Evolutionary conservation across 2,113 vertebrate species (phyloP), one percentile per base, ranked within the genome.

Genomic region (Ictalurus furcatus): DNA sequence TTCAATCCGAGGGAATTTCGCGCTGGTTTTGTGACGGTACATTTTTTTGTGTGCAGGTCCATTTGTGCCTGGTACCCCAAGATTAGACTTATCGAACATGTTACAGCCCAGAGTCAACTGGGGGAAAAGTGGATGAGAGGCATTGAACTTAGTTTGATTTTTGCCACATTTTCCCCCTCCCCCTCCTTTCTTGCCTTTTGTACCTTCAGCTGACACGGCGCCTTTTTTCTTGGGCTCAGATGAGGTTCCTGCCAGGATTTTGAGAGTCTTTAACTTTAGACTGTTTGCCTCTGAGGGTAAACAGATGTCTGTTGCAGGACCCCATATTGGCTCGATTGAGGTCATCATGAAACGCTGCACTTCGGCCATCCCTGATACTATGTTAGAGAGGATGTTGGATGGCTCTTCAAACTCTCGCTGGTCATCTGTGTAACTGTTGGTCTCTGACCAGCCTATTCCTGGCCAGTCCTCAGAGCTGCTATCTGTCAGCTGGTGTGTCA

Each of bases 311-410:
- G 97, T 94, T 83, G 97, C 95, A 0, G 98, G 98, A 76, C 97
- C 97, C 97, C 98, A 99, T 91, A 99, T 94, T 78, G 98, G 98
- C 94, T 99, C 98, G 40, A 99, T 98, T 89, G 98, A 99, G 90
- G 98, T 98, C 98, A 99, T 99, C 98, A 99, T 99, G 88, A 99
- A 98, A 93, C 98, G 96, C 95, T 99, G 98, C 80, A 99, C 98
- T 58, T 99, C 98, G 1, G 98, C 98, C 98, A 99, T 99, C 65
- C 98, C 98, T n/a, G 98, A 99, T 3, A 98, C 98, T 85, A 99
- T 99, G 95, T 99, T 99, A 89, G 98, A 99, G 92, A 99, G 95
- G 94, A 99, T 99, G 94, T 99, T 99, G 91, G 98, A 99, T 87
- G 98, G 98, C 83, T 99, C 98, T 93, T 99, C 98, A 59, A 99